Conservation (phyloP, 1,140 invertebrate species). For the Phocides pigmalion region DNA sequence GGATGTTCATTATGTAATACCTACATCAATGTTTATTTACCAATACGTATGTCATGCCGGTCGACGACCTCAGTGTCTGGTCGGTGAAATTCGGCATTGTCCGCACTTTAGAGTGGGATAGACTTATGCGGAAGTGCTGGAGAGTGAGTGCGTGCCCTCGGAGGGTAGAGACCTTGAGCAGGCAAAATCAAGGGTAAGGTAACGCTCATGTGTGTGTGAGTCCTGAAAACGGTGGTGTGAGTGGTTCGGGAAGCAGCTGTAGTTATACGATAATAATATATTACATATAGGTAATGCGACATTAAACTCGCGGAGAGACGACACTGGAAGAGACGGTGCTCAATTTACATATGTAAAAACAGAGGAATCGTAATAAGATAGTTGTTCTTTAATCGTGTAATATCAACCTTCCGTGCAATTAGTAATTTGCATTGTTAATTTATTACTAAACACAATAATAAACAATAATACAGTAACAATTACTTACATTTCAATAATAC, state of each 20-base stretch:
- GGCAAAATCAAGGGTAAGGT: constrained; percentile 82
- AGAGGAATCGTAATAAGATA: no score
- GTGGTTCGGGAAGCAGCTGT: constrained; percentile 43
- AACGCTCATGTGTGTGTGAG: constrained; percentile 59
- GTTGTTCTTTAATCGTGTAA: no score
- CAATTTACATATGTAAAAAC: background rate
- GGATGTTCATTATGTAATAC: constrained; percentile 68
- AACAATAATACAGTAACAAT: no score
- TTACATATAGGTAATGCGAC: constrained; percentile 5
- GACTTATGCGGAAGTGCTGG: constrained; percentile 54
- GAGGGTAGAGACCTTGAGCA: constrained; percentile 83
- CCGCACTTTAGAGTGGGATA: constrained; percentile 69
- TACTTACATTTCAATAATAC: no score
- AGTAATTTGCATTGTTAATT: no score
- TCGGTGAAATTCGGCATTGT: constrained; percentile 77
- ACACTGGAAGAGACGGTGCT: background rate
- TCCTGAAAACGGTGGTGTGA: constrained; percentile 50
- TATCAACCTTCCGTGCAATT: no score
- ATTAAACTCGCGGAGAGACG: constrained; percentile 12
- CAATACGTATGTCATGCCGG: constrained; percentile 74
- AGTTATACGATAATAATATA: constrained; percentile 24
- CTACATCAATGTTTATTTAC: constrained; percentile 80
- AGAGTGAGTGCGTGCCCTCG: constrained; percentile 56
- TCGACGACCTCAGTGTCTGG: constrained; percentile 65
- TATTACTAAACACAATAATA: no score